Evolutionary conservation across 2,888 invertebrate species (phyloP), one percentile per base, ranked within the genome.

Genomic region (Aelia acuminata): DNA sequence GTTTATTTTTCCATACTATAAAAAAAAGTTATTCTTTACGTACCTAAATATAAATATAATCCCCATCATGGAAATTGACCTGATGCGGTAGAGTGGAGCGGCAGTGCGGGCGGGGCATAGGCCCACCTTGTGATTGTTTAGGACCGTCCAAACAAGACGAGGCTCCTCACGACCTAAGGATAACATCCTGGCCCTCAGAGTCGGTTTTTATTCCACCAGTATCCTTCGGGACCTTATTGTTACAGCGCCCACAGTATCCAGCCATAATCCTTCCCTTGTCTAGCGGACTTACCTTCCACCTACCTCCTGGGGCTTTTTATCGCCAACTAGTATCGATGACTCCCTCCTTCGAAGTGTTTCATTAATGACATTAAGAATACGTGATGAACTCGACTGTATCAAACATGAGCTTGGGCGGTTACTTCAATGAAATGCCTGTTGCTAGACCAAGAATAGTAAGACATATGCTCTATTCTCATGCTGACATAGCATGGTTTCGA

Each of bases 131-230:
- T 80, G 80, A 80, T 80, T 80, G 80, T 80, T 80, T 80, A 80
- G 80, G 80, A 43, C 80, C 39, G 43, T 39, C 80, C 80, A 80
- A 80, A 80, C 80, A 80, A 80, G 18, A 7, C 15, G 63, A 35
- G 63, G n/a, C 80, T 80, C 80, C 80, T 80, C 80, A 70, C 31
- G 63, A 70, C 31, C 63, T 31, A 70, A 70, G 63, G 63, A 70
- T 70, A 70, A 70, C 63, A 70, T 70, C 31, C 63, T 70, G 63
- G 35, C 63, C 63, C 63, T 70, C 63, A 1, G 35, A n/a, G 80
- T 80, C 80, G 80, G 80, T 80, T 80, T 80, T 80, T 80, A 39
- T 80, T 80, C 43, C 43, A n/a, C 80, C 80, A 47, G 39, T 80
- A 47, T 80, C 43, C 80, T 80, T 4, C 43, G 5, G 47, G 43